Evolutionary conservation across 1,140 invertebrate species (phyloP), one percentile per base, ranked within the genome.

Genomic region (Epicauta chinensis): DNA sequence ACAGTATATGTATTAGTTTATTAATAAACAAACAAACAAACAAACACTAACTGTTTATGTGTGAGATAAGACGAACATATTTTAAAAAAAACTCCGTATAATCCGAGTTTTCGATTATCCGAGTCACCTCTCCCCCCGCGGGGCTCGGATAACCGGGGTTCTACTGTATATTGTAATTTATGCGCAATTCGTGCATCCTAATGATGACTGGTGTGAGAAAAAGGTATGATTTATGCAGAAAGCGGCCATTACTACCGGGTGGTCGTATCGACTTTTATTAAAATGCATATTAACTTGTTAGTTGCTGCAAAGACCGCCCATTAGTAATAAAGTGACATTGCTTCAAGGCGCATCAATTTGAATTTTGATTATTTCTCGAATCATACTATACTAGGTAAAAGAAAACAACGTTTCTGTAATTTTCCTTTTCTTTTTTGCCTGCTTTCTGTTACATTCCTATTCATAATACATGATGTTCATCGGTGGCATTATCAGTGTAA

Each of bases 201-300:
- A 58, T 58, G 56, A 56, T 48, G 54, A 54, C 54, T 62, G 57
- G 63, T 67, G 65, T 61, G 63, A 67, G 63, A 64, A 65, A 62
- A 62, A 59, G 56, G 58, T 56, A 52, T 64, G 63, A 67, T 67
- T 65, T 65, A 67, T 63, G 63, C 60, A 57, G 50, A 65, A 63
- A 56, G 44, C 53, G 55, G 53, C 55, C 61, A 62, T 67, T 65
- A 65, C 59, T 66, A 65, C 62, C 64, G 64, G 65, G 65, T 67
- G 65, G 65, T 67, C 65, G 59, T 50, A 55, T 61, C 59, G 35
- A 57, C 55, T 62, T 49, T 55, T 60, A 65, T 68, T 68, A 68
- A 68, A 68, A 68, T 67, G 64, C 65, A 68, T 68, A 68, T 67
- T 68, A 67, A 68, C 64, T 68, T 61, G 66, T 68, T 66, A 61